These are phyloP conservation scores for Colletes latitarsis DNA, from an alignment of 1,140 invertebrate genomes.

Conservation along the genomic window DNA sequence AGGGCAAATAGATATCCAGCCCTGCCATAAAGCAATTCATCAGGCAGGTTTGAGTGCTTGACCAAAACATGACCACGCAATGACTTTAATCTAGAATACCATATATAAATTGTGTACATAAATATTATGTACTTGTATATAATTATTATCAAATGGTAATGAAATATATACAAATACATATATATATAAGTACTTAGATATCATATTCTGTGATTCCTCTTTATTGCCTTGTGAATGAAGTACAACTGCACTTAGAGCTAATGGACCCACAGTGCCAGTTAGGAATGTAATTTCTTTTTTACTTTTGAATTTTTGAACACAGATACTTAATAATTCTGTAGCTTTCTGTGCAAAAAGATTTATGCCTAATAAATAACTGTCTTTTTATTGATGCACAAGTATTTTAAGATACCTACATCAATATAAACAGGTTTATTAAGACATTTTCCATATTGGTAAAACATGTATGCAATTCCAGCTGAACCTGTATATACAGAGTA, in stretches of 20 bases:
- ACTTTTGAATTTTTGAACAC: conserved; percentile 78
- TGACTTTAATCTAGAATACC: conserved; percentile 79
- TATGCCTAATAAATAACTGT: conserved; percentile 42
- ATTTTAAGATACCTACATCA: conserved; percentile 50
- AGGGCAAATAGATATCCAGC: conserved; percentile 91
- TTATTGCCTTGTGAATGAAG: conserved; percentile 81
- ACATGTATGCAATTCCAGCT: conserved; percentile 82
- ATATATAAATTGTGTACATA: conserved; percentile 4
- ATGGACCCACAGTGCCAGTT: conserved; percentile 89
- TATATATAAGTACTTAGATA: conserved; percentile 78
- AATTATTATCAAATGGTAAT: conserved; percentile 13
- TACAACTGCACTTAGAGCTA: conserved; percentile 87
- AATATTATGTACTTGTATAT: conserved; percentile 6
- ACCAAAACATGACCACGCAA: conserved; percentile 79
- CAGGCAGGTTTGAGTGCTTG: conserved; percentile 82
- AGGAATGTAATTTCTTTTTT: conserved; percentile 85
- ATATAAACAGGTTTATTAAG: conserved; percentile 64
- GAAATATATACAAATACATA: conserved; percentile 11
- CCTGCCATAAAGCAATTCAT: conserved; percentile 93
- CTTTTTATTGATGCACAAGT: conserved; percentile 5
- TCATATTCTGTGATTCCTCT: conserved; percentile 77
- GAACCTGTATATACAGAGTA: conserved; percentile 81
- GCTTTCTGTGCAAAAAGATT: conserved; percentile 77
- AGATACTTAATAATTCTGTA: conserved; percentile 77
- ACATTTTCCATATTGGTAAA: conserved; percentile 79